Conservation (phyloP, 2,113 vertebrate genomes). For the Mungos mungo region DNA sequence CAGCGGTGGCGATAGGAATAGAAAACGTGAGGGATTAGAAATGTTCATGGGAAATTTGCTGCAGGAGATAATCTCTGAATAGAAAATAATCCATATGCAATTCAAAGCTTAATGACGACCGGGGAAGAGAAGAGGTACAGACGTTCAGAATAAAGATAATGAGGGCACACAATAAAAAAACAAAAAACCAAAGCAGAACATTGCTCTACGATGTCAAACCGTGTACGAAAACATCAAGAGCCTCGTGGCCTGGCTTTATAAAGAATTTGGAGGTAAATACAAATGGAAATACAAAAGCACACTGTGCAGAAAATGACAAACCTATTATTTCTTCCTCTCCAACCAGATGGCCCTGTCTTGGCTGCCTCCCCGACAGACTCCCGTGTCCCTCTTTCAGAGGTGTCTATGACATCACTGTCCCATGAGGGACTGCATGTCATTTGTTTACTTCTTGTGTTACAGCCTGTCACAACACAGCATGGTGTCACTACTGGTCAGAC, state of each 20-base stretch:
- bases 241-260: background rate
- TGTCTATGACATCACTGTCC: background rate
- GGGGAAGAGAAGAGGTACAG: background rate
- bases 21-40: background rate
- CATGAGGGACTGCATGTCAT: background rate
- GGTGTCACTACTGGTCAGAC: background rate
- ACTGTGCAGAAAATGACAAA: background rate
- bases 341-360: background rate
- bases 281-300: background rate
- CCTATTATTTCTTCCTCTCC: background rate
- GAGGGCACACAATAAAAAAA: background rate
- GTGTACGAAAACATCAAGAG: background rate
- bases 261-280: background rate
- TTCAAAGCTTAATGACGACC: background rate
- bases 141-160: background rate
- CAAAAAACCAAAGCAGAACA: no score
- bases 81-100: background rate
- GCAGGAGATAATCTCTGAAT: background rate
- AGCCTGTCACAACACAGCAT: background rate
- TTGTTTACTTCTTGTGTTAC: background rate
- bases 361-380: background rate
- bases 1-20: rapidly evolving
- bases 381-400: background rate
- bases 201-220: no score
- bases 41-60: background rate